Conservation (phyloP, 2,888 invertebrate species). For the Diarsia rubi region DNA sequence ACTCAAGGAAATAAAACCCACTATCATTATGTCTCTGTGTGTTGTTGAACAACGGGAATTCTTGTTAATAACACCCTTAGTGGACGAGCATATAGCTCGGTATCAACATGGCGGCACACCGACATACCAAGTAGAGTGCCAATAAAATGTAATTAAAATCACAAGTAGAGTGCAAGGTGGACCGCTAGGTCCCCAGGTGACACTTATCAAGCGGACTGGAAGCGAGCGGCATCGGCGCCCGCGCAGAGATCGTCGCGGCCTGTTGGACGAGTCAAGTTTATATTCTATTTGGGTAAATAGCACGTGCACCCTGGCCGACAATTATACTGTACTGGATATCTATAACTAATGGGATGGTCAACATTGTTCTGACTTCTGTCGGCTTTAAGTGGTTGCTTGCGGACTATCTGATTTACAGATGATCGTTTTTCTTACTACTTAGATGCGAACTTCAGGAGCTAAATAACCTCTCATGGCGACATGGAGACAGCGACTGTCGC, state of each 20-base stretch:
- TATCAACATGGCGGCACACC: constrained; percentile 32
- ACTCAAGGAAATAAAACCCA: constrained; percentile 7
- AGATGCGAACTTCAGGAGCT: neutral
- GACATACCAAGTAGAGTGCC: constrained; percentile 69
- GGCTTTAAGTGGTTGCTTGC: neutral
- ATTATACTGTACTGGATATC: constrained; percentile 36
- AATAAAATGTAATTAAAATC: constrained; percentile 83
- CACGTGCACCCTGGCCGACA: constrained; percentile 34
- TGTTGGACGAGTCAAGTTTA: constrained; percentile 58
- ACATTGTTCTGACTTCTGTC: constrained; percentile 24
- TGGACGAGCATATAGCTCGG: constrained; percentile 47
- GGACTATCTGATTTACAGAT: neutral
- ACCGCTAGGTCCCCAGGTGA: constrained; percentile 84
- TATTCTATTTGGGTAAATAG: constrained; percentile 55
- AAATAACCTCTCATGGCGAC: too few relatives aligned
- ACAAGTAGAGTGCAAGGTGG: constrained; percentile 86
- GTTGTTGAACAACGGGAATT: constrained; percentile 29
- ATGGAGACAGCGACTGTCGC: too few relatives aligned
- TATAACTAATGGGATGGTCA: constrained; percentile 23
- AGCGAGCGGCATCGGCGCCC: constrained; percentile 71
- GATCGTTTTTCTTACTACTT: neutral
- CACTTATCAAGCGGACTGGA: constrained; percentile 85
- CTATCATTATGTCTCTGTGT: constrained; percentile 23
- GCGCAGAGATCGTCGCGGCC: constrained; percentile 74
- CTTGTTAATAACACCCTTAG: constrained; percentile 49